These are phyloP conservation scores for Bradypodion ventrale DNA, from an alignment of 2,797 vertebrate species.

Conservation along the genomic window DNA sequence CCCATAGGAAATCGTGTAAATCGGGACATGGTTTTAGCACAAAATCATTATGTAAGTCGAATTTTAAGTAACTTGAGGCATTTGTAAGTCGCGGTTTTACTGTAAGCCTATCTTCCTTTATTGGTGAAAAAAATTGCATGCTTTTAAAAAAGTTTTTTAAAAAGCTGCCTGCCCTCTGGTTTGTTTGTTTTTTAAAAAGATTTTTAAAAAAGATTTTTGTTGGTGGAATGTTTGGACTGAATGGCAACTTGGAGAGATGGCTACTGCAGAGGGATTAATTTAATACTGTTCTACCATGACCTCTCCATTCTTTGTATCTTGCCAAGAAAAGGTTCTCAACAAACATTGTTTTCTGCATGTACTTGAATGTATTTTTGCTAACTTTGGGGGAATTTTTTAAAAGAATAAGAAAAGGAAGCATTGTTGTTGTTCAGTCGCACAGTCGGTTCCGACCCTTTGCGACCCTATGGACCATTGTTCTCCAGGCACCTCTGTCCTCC, in stretches of 20 bases:
- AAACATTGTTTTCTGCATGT: background rate
- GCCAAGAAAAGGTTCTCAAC: background rate
- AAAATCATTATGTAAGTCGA: too few species aligned
- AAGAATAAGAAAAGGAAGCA: background rate
- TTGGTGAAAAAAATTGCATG: background rate
- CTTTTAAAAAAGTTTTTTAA: background rate
- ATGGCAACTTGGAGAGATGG: background rate
- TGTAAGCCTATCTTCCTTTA: background rate
- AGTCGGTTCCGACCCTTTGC: too few species aligned
- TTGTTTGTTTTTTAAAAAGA: background rate
- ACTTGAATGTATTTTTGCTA: background rate
- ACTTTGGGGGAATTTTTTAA: background rate
- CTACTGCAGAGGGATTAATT: background rate
- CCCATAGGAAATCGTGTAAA: too few species aligned
- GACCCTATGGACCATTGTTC: too few species aligned
- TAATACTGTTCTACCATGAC: background rate
- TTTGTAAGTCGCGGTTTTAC: too few species aligned
- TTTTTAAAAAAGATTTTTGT: too few species aligned
- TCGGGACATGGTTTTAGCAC: too few species aligned
- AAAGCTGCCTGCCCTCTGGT: background rate
- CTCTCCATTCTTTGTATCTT: background rate
- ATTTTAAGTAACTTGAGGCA: too few species aligned
- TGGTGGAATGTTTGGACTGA: background rate
- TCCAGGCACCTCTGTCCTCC: too few species aligned
- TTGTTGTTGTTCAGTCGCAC: too few species aligned